Percentiles rank a stretch among this genome's conserved stretches.
Evolutionary conservation across 2,113 vertebrate genomes (phyloP).

Genomic region (Dromiciops gliroides): DNA sequence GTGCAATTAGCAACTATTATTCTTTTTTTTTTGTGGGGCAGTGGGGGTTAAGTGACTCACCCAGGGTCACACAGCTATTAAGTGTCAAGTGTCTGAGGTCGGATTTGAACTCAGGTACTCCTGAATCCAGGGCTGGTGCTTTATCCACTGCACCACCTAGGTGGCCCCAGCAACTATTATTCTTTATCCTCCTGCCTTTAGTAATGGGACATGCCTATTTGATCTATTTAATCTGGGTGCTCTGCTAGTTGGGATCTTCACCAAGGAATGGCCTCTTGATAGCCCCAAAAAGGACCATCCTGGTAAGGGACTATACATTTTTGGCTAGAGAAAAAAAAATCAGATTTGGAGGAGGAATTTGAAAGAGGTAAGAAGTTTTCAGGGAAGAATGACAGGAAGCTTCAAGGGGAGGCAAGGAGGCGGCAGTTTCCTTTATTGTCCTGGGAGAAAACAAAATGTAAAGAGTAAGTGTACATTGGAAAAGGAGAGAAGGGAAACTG

Average conservation of each 20-base stretch:
- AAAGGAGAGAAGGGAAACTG: background rate
- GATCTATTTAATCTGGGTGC: background rate
- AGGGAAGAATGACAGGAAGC: background rate
- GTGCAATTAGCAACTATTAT: rapidly evolving
- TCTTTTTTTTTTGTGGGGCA: no score
- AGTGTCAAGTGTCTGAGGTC: no score
- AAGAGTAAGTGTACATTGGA: background rate
- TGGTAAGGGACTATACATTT: background rate
- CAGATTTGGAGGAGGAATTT: background rate
- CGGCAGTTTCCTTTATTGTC: background rate
- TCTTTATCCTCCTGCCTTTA: background rate
- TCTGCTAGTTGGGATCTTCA: background rate
- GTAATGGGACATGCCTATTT: background rate
- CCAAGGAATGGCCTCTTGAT: background rate
- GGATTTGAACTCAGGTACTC: no score
- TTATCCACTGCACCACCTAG: no score
- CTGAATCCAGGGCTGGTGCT: no score
- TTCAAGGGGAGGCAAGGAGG: background rate
- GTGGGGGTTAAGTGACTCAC: no score
- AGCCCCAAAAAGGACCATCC: background rate
- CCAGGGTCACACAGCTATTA: no score
- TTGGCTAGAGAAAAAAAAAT: background rate
- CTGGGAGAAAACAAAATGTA: background rate
- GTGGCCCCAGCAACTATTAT: no score
- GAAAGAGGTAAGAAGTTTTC: background rate